phyloP scores from a whole-genome alignment of 2,113 vertebrate species.

The Hemiprocne comata region DNA sequence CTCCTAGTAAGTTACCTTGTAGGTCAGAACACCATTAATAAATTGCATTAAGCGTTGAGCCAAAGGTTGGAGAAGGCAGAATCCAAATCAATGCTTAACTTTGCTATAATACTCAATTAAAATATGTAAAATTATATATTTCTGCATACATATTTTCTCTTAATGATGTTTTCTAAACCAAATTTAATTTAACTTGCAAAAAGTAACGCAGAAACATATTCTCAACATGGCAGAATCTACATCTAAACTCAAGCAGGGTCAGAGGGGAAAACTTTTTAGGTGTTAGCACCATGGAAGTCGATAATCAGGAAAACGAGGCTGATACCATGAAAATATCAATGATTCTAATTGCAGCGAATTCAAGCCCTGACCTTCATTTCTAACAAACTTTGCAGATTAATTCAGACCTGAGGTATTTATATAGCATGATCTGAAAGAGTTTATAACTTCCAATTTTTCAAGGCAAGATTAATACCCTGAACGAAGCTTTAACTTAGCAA shows the following conservation, averaged over 20 bases:
- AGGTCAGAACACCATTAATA: constrained; percentile 60
- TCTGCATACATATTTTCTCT: not conserved
- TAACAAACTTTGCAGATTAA: constrained; percentile 64
- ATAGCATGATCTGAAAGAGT: not conserved
- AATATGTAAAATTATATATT: constrained; percentile 11
- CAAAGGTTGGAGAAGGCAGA: constrained; percentile 53
- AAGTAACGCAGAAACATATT: constrained; percentile 31
- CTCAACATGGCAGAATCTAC: not conserved
- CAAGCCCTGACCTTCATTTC: constrained; percentile 59
- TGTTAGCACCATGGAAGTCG: constrained; percentile 9
- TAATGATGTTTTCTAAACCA: not conserved
- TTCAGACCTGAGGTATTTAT: constrained; percentile 47
- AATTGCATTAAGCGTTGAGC: constrained; percentile 56
- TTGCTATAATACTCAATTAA: constrained; percentile 29
- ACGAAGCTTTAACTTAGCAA: not conserved
- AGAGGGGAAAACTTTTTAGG: constrained; percentile 55
- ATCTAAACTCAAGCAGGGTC: constrained; percentile 28
- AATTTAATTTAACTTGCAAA: not conserved
- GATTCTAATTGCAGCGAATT: constrained; percentile 51
- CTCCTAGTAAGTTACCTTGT: constrained; percentile 18
- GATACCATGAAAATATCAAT: constrained; percentile 57
- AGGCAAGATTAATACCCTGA: not conserved
- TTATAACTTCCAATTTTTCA: constrained; percentile 3
- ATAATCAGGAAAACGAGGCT: constrained; percentile 55
- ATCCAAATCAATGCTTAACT: constrained; percentile 35